Percentiles rank a stretch among this genome's conserved stretches.
phyloP scores from a whole-genome alignment of 2,888 invertebrate species.

The Andrena dorsata region DNA sequence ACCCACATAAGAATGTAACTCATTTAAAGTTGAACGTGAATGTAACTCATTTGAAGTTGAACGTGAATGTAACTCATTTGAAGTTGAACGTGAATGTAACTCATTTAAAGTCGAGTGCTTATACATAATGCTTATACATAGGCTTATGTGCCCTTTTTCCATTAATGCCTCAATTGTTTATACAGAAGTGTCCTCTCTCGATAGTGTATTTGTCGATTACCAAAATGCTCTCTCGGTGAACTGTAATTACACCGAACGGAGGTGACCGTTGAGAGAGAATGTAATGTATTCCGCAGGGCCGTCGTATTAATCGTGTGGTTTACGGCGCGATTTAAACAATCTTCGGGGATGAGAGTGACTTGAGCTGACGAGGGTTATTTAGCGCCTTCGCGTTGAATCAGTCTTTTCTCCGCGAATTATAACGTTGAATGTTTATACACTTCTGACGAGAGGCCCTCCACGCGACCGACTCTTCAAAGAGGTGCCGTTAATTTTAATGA shows the following conservation, averaged over 20 bases:
- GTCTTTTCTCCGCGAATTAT: constrained; percentile 57
- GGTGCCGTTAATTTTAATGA: constrained; percentile 67
- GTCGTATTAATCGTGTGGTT: background rate
- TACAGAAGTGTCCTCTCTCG: background rate
- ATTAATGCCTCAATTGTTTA: no score
- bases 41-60: no score
- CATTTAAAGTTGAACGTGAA: no score
- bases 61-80: no score
- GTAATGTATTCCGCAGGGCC: background rate
- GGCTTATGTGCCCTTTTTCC: no score
- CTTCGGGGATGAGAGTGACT: constrained; percentile 7
- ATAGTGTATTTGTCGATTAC: no score
- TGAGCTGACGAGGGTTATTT: constrained; percentile 40
- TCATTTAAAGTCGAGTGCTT: no score
- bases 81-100: no score
- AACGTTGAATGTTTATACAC: constrained; percentile 66
- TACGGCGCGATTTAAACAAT: constrained; percentile 18
- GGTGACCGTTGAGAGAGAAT: background rate
- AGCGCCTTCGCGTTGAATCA: constrained; percentile 42
- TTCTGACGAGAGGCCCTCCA: constrained; percentile 60
- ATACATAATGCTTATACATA: no score
- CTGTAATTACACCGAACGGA: no score
- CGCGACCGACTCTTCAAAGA: constrained; percentile 50
- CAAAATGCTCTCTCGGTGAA: no score
- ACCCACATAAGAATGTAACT: no score